Evolutionary conservation across 2,888 invertebrate species (phyloP), one percentile per base, ranked within the genome.

Genomic region (Scaeva pyrastri): DNA sequence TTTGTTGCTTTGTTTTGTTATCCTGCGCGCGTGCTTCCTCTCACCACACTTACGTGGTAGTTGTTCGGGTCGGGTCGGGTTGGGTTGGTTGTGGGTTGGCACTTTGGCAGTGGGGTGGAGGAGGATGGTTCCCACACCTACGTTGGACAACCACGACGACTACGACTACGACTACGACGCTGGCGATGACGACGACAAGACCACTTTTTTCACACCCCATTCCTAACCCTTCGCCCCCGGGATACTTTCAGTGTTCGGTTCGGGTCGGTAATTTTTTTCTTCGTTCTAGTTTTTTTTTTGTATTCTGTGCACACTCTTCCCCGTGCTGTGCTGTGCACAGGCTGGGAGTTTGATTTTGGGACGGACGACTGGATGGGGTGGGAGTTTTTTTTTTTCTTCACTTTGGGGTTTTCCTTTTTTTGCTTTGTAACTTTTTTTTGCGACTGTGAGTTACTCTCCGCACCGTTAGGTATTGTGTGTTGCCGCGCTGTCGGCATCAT

Each of bases 141-240:
- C 88, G 77, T 76, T 68, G 84, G 88, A 80, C 84, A 81, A 71
- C 80, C 70, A 78, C 87, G 76, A 80, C 87, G 56, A 78, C 84
- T 72, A 75, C 85, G 77, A 87, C 73, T 70, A 76, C 87, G 62
- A 79, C 80, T 74, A 72, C 85, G 73, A 86, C 70, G 75, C 74
- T 72, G 83, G 81, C 84, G 79, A 88, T 86, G 78, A 83, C 86
- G 83, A 88, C 78, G 78, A 88, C 79, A 88, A 84, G 77, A 88
- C 84, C 90, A 89, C 90, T 90, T 90, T 91, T 91, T 91, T 91
- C 91, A 91, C 91, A 91, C 91, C 90, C 90, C 89, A 90, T 90
- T 90, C 89, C 88, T 90, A 89, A 89, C 89, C 90, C 89, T 90
- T 88, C 89, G 88, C 89, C 89, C 90, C 90, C 85, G 71, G 48